Evolutionary conservation across 2,888 invertebrate species (phyloP).

Genomic region (Toxonevra muliebris): DNA sequence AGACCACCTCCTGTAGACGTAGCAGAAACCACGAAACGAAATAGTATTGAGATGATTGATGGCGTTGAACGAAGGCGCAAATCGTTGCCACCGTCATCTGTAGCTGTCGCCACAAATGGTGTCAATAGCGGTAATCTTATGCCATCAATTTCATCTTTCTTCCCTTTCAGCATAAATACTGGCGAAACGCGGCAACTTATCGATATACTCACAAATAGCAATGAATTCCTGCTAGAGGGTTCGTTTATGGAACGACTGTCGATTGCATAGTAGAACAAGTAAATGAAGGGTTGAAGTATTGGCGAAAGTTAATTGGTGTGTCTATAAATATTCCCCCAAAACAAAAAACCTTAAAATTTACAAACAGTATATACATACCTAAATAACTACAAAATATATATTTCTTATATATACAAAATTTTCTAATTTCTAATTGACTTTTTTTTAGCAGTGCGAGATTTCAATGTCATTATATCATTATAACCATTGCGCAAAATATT

Average conservation of each 20-base stretch:
- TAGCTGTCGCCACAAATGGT: conserved; percentile 37
- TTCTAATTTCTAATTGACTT: no score
- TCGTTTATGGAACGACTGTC: conserved; percentile 64
- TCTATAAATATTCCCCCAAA: no score
- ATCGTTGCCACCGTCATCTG: conserved; percentile 36
- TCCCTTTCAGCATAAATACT: conserved; percentile 62
- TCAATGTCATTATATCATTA: no score
- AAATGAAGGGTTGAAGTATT: no score
- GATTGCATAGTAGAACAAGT: conserved; percentile 49
- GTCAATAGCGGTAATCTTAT: conserved; percentile 37
- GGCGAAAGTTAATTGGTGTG: no score
- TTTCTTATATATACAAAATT: no score
- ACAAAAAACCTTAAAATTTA: no score
- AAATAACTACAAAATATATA: no score
- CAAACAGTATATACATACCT: no score
- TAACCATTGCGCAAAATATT: no score
- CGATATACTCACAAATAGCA: conserved; percentile 62
- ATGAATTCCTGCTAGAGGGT: conserved; percentile 57
- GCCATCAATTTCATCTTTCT: conserved; percentile 63
- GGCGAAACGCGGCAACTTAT: conserved; percentile 60
- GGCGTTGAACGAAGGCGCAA: conserved; percentile 56
- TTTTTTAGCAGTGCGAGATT: no score
- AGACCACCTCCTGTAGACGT: conserved; percentile 35
- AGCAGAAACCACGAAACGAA: conserved; percentile 22
- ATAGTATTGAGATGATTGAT: conserved; percentile 55